Conservation (phyloP, 2,113 vertebrate genomes). For the Sander lucioperca region DNA sequence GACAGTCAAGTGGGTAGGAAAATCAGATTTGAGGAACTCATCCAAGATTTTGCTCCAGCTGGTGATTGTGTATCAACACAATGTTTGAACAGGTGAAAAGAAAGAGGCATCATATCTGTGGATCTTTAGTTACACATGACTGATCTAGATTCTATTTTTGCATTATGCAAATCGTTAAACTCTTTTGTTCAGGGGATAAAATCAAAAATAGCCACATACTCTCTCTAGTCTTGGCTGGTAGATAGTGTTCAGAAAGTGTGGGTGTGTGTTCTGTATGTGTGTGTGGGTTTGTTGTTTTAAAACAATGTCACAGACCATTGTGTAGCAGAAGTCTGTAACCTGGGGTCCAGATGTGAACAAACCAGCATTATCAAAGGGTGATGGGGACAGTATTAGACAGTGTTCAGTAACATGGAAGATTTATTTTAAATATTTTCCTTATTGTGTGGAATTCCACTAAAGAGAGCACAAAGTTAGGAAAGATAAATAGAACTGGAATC, state of each 20-base stretch:
- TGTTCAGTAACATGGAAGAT: slow-evolving; percentile 69
- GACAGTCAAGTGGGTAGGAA: slow-evolving; percentile 52
- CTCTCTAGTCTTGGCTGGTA: slow-evolving; percentile 70
- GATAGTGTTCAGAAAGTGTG: slow-evolving; percentile 38
- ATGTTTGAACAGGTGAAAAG: slow-evolving; percentile 78
- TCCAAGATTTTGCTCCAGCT: slow-evolving; percentile 54
- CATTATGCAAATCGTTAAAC: slow-evolving; percentile 72
- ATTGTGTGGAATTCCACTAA: slow-evolving; percentile 78
- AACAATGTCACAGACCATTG: slow-evolving; percentile 23
- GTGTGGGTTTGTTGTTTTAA: slow-evolving; percentile 39
- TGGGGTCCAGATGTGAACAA: slow-evolving; percentile 65
- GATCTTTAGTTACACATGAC: slow-evolving; percentile 67
- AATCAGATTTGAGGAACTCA: slow-evolving; percentile 54
- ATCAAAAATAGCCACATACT: slow-evolving; percentile 74
- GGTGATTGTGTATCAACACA: slow-evolving; percentile 60
- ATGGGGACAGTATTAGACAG: slow-evolving; percentile 50
- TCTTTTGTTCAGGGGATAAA: slow-evolving; percentile 72
- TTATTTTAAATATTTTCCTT: slow-evolving; percentile 74
- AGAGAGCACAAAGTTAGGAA: slow-evolving; percentile 81
- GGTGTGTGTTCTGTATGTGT: slow-evolving; percentile 25
- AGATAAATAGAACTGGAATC: slow-evolving; percentile 83
- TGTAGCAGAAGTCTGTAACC: slow-evolving; percentile 34
- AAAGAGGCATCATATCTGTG: slow-evolving; percentile 64
- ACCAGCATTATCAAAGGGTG: slow-evolving; percentile 58
- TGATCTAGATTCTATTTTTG: slow-evolving; percentile 77